A percentile compares a stretch with the other conserved stretches of the same genome.
Conservation (phyloP, 2,113 vertebrate genomes). For the Octodon degus region DNA sequence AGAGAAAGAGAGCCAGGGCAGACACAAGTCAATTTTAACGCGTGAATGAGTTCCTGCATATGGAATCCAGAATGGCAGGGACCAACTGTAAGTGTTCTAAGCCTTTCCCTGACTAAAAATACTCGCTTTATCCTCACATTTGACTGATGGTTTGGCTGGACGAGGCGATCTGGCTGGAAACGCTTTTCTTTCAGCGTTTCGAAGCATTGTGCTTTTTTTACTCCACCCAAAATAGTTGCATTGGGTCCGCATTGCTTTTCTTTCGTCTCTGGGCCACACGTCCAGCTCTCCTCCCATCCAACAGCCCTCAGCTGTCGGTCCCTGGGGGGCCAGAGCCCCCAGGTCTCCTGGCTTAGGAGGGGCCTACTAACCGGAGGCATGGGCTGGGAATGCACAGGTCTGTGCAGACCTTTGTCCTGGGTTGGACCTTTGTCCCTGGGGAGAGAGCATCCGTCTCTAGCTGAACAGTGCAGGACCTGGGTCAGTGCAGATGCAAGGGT, state of each 20-base stretch:
- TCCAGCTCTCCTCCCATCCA: fast-evolving
- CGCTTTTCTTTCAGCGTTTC: not conserved
- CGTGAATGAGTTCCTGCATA: not conserved
- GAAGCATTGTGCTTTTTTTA: not conserved
- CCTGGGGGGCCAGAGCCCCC: not conserved
- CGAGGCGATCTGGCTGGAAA: not conserved
- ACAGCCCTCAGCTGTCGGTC: not conserved
- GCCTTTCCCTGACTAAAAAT: too few relatives aligned
- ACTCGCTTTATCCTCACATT: not conserved
- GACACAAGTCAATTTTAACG: not conserved
- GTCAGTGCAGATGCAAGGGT: not conserved
- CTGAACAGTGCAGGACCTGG: not conserved
- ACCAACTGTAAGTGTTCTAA: too few relatives aligned
- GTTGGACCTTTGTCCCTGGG: not conserved
- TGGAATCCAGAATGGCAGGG: not conserved
- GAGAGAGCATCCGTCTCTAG: not conserved
- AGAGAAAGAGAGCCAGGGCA: not conserved
- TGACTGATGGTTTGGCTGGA: not conserved
- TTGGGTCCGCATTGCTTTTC: not conserved
- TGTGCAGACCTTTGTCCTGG: not conserved
- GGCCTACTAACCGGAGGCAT: not conserved
- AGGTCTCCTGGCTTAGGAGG: not conserved
- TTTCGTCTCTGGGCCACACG: not conserved
- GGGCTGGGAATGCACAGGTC: not conserved
- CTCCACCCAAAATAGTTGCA: not conserved